Conservation (phyloP, 2,113 vertebrate species). For the Gila orcuttii region DNA sequence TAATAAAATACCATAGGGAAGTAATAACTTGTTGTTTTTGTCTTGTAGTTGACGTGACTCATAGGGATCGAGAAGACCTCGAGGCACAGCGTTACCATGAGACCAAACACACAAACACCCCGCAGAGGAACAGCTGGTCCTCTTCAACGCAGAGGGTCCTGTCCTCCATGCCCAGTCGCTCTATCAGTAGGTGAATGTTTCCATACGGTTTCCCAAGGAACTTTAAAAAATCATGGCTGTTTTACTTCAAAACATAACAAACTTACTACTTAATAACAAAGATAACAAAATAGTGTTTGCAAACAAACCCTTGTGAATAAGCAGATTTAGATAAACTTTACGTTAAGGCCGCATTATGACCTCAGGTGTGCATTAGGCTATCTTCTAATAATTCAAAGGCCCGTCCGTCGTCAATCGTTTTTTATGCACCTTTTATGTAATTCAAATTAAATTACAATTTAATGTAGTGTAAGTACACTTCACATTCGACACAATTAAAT, state of each 20-base stretch:
- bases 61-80: background rate
- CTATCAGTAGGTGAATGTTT: slow-evolving; percentile 56
- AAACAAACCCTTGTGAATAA: background rate
- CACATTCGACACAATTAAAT: background rate
- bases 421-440: too few relatives aligned
- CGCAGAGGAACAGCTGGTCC: slow-evolving; percentile 55
- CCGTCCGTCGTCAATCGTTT: too few relatives aligned
- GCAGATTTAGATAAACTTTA: too few relatives aligned
- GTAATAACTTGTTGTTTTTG: background rate
- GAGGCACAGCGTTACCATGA: background rate
- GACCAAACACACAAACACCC: background rate
- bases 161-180: slow-evolving; percentile 67
- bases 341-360: too few relatives aligned
- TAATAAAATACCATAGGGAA: background rate
- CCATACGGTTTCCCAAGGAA: background rate
- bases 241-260: background rate
- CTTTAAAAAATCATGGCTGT: background rate
- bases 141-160: slow-evolving; percentile 59
- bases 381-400: too few relatives aligned
- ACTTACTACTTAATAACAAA: too few relatives aligned
- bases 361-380: too few relatives aligned
- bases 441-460: background rate
- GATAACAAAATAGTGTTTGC: background rate
- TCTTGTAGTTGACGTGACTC: slow-evolving; percentile 6
- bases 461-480: background rate